Percentiles rank a stretch among this genome's conserved stretches.
phyloP scores from a whole-genome alignment of 2,888 invertebrate species.

The Opisthograptis luteolata region DNA sequence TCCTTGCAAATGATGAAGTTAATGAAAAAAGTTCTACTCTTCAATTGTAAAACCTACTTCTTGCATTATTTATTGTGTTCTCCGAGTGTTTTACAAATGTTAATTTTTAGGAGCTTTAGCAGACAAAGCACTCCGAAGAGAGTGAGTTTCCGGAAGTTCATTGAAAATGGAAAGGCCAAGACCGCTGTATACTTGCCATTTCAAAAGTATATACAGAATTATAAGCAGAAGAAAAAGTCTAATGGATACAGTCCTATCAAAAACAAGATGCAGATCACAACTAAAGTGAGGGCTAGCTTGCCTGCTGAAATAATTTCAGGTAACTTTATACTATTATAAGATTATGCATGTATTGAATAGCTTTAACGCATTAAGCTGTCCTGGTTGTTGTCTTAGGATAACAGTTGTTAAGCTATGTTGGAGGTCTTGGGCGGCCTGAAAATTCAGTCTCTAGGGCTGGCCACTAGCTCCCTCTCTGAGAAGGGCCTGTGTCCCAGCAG shows the following conservation, averaged over 20 bases:
- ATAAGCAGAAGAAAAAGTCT: slow-evolving; percentile 69
- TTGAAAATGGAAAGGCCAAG: slow-evolving; percentile 75
- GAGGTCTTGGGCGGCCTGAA: no score
- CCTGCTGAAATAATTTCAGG: slow-evolving; percentile 69
- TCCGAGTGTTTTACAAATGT: neutral
- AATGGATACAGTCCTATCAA: slow-evolving; percentile 70
- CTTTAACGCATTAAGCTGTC: no score
- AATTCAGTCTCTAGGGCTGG: no score
- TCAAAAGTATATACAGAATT: slow-evolving; percentile 74
- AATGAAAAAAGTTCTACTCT: no score
- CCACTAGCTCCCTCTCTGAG: no score
- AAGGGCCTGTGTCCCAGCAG: no score
- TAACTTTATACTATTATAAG: slow-evolving; percentile 42
- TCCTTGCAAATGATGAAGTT: no score
- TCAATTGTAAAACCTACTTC: no score
- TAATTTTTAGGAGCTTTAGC: slow-evolving; percentile 28
- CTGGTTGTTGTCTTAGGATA: no score
- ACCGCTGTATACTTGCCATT: slow-evolving; percentile 87
- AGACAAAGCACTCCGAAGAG: slow-evolving; percentile 78
- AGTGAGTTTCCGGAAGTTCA: slow-evolving; percentile 74
- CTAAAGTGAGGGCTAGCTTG: slow-evolving; percentile 63
- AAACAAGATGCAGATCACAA: slow-evolving; percentile 64
- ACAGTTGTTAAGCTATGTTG: no score
- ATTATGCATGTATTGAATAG: no score
- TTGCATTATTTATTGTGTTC: neutral